Evolutionary conservation across 2,888 invertebrate genomes (phyloP).

Genomic region (Iselma pallidipennis): DNA sequence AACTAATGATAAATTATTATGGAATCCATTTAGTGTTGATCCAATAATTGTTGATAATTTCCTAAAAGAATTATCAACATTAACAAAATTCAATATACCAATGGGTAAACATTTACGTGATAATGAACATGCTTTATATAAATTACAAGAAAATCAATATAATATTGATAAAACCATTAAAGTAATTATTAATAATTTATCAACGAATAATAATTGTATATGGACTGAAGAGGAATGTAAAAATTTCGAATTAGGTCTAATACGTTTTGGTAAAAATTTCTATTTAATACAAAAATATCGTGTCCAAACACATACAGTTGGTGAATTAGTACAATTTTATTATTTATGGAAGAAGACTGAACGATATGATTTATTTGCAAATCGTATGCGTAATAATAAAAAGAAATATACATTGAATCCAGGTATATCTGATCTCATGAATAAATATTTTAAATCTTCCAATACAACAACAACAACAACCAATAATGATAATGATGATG

Average conservation of each 20-base stretch:
- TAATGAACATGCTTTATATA: constrained; percentile 21
- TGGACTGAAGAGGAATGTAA: constrained; percentile 25
- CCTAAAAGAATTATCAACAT: constrained; percentile 9
- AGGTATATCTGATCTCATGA: constrained; percentile 23
- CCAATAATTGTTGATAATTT: constrained; percentile 14
- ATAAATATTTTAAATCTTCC: constrained; percentile 10
- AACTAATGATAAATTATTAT: constrained; percentile 17
- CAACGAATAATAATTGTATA: not conserved
- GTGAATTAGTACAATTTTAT: constrained; percentile 26
- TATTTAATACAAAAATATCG: constrained; percentile 19
- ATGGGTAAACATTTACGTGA: constrained; percentile 22
- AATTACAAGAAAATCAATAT: constrained; percentile 13
- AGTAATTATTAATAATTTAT: not conserved
- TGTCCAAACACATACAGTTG: constrained; percentile 1
- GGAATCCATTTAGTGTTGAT: constrained; percentile 19
- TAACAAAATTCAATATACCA: constrained; percentile 10
- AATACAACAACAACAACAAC: too few species aligned
- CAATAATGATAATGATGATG: not conserved
- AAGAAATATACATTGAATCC: constrained; percentile 24
- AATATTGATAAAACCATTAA: constrained; percentile 13
- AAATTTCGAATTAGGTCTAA: constrained; percentile 19
- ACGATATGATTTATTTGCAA: constrained; percentile 22
- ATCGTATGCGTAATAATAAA: constrained; percentile 14
- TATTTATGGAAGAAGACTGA: constrained; percentile 25
- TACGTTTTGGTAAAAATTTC: constrained; percentile 23